phyloP scores from a whole-genome alignment of 1,140 invertebrate genomes.

The Trissolcus basalis region DNA sequence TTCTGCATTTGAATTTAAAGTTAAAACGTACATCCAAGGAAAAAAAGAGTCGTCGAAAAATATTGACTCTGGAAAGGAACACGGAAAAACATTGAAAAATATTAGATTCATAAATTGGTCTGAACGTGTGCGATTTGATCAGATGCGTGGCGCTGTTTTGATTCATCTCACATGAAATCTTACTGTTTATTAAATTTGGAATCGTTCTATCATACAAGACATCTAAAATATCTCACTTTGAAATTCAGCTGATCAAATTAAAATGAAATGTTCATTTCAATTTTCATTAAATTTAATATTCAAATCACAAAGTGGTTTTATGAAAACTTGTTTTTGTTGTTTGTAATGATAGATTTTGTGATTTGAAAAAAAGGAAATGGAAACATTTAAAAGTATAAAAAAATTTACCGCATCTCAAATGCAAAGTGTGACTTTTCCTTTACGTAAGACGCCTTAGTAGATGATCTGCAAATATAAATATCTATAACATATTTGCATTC shows the following conservation, averaged over 20 bases:
- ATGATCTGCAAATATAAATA: conserved; percentile 52
- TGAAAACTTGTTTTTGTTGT: neutral
- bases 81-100: conserved; percentile 11
- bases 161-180: no score
- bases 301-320: no score
- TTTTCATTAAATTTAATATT: no score
- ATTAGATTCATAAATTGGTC: conserved; percentile 2
- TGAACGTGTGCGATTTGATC: no score
- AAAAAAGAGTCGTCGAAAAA: conserved; percentile 29
- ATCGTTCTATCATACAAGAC: no score
- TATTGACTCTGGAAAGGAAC: conserved; percentile 9
- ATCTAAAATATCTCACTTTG: no score
- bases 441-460: conserved; percentile 40
- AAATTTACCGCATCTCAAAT: conserved; percentile 44
- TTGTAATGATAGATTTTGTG: neutral
- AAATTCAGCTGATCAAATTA: no score
- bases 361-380: neutral
- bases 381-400: conserved; percentile 1
- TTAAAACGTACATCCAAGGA: conserved; percentile 22
- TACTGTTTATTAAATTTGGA: no score
- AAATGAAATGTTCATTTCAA: no score
- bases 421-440: conserved; percentile 45
- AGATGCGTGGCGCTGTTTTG: no score
- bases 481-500: conserved; percentile 45
- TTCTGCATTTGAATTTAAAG: neutral